These are phyloP conservation scores for western clawed frog (Xenopus tropicalis) DNA, from an alignment of 2,113 vertebrate genomes.

Conservation along the genomic window UCB_Xtro_10.0 CM004443.2:153481001-153481500, in stretches of 20 bases:
- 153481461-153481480: no score
- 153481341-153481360: constrained; percentile 75
- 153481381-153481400: no score
- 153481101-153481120: constrained; percentile 67
- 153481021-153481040: no score
- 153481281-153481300: constrained; percentile 54
- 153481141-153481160: constrained; percentile 72
- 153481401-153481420: no score
- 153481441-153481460: no score
- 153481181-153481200: background rate
- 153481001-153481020: no score
- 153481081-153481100: constrained; percentile 66
- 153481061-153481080: constrained; percentile 66
- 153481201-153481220: constrained; percentile 13
- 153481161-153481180: background rate
- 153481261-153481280: constrained; percentile 63
- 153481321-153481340: constrained; percentile 57
- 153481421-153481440: no score
- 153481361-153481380: constrained; percentile 74
- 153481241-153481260: constrained; percentile 74
- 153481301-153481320: constrained; percentile 54
- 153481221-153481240: constrained; percentile 63
- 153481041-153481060: background rate
- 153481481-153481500: no score
- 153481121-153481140: constrained; percentile 71